Percentiles rank a stretch among this genome's conserved stretches.
These are phyloP conservation scores for Apis florea DNA, from an alignment of 1,140 invertebrate genomes.

Conservation along the genomic window DNA sequence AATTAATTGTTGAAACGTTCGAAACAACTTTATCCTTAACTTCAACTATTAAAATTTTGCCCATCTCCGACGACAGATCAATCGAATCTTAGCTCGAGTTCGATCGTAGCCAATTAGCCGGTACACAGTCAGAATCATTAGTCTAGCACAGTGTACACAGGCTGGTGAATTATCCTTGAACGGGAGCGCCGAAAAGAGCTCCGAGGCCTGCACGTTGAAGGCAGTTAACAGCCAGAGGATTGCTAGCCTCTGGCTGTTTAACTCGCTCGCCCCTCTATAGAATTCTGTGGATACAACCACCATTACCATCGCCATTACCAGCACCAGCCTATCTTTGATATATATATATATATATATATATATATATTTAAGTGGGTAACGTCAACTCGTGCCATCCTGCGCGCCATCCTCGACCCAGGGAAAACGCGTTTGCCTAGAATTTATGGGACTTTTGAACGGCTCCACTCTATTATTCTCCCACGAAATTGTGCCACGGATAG, in stretches of 20 bases:
- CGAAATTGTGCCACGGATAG: conserved; percentile 68
- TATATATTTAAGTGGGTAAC: conserved; percentile 47
- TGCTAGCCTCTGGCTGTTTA: conserved; percentile 72
- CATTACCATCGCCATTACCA: conserved; percentile 50
- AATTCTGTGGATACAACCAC: conserved; percentile 58
- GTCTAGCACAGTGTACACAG: conserved; percentile 27
- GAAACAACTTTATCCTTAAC: too few relatives aligned
- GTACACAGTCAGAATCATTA: conserved; percentile 55
- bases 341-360: conserved; percentile 52
- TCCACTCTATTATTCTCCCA: conserved; percentile 70
- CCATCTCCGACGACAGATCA: not conserved
- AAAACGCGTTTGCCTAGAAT: conserved; percentile 56
- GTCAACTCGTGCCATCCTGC: conserved; percentile 39
- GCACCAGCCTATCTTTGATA: not conserved
- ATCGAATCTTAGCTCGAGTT: not conserved
- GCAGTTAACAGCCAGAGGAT: conserved; percentile 69
- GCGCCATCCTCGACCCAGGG: conserved; percentile 20
- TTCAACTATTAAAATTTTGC: too few relatives aligned
- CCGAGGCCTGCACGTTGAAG: conserved; percentile 50
- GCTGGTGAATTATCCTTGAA: conserved; percentile 43
- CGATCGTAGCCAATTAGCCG: conserved; percentile 48
- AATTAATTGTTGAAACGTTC: too few relatives aligned
- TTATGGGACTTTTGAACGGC: conserved; percentile 73
- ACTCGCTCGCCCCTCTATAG: conserved; percentile 64
- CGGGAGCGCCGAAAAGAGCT: conserved; percentile 41